These are phyloP conservation scores for Leucoraja erinaceus DNA, from an alignment of 2,113 vertebrate species.

Conservation along the genomic window DNA sequence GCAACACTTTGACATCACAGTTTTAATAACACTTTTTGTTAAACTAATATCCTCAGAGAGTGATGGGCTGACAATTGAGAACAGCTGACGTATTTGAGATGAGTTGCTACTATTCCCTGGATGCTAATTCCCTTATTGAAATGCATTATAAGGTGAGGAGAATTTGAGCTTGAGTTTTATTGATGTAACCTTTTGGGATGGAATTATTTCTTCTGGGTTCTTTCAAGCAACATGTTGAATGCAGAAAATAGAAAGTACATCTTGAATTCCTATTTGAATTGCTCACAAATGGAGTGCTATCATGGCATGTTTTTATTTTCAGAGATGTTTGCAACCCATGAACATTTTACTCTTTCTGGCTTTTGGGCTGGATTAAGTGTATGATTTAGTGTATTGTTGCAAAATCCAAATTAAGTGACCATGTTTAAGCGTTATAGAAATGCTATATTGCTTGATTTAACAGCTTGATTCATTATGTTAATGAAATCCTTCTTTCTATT, in stretches of 20 bases:
- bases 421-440: neutral
- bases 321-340: neutral
- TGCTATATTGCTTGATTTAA: neutral
- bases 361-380: neutral
- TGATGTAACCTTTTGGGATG: neutral
- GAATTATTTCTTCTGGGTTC: neutral
- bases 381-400: neutral
- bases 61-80: neutral
- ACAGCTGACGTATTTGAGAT: neutral
- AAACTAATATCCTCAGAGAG: slow-evolving; percentile 40
- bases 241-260: neutral
- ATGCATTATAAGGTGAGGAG: neutral
- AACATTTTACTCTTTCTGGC: neutral
- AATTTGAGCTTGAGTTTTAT: neutral
- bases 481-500: neutral
- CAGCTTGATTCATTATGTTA: neutral
- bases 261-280: neutral
- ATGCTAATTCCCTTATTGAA: neutral
- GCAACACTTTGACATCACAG: slow-evolving; percentile 41
- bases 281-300: neutral
- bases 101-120: neutral
- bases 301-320: neutral
- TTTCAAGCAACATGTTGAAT: neutral
- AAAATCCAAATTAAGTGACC: neutral
- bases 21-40: slow-evolving; percentile 46